Conservation (phyloP, 2,113 vertebrate species). For the Periophthalmodon schlosseri region DNA sequence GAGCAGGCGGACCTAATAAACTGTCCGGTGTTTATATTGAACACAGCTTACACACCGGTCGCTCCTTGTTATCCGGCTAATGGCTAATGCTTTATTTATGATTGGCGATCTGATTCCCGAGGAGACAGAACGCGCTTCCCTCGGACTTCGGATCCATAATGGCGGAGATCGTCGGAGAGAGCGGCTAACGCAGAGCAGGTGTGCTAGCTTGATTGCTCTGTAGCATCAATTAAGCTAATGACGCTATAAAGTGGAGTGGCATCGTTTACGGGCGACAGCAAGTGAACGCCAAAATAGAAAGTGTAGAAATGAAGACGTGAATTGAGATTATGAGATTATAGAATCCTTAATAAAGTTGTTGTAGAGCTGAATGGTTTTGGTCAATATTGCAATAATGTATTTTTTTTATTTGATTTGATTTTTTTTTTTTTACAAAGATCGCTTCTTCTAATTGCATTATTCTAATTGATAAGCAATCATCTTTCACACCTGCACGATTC, state of each 20-base stretch:
- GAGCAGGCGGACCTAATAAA: neutral
- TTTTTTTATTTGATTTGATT: no score
- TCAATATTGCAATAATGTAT: neutral
- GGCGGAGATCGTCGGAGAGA: neutral
- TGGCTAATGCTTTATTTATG: neutral
- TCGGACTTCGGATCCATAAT: neutral
- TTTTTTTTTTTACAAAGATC: neutral
- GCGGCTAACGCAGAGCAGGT: constrained; percentile 26
- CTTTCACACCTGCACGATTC: constrained; percentile 26
- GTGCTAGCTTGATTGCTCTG: constrained; percentile 15
- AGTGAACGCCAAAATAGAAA: neutral
- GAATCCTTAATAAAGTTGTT: neutral
- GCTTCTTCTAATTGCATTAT: constrained; percentile 9
- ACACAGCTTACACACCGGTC: no score
- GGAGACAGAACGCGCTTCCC: neutral
- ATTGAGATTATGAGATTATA: no score
- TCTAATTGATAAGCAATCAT: constrained; percentile 37
- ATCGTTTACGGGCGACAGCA: neutral
- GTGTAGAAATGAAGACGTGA: neutral
- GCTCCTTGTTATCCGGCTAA: neutral
- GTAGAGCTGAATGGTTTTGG: neutral
- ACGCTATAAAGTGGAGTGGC: neutral
- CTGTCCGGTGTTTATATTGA: neutral
- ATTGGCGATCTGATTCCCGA: neutral
- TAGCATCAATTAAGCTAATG: constrained; percentile 30